These are phyloP conservation scores for Chironomus riparius DNA, from an alignment of 2,888 invertebrate species.

Conservation along the genomic window DNA sequence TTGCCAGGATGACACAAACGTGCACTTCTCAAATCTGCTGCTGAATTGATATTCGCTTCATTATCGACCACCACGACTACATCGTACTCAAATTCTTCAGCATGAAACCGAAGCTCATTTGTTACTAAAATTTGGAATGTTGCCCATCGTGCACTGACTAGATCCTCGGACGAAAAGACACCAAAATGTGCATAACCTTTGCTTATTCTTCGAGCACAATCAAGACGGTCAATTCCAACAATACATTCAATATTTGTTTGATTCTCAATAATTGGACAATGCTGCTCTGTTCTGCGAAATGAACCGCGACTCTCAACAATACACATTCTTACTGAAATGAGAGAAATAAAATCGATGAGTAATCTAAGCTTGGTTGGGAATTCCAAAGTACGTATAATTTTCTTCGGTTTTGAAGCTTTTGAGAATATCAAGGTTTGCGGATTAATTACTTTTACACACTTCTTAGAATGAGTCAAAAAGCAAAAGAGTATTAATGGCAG, in stretches of 20 bases:
- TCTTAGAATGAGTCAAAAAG: too few species aligned
- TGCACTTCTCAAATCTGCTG: conserved; percentile 55
- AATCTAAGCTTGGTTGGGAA: not conserved
- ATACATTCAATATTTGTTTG: conserved; percentile 61
- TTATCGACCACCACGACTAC: conserved; percentile 58
- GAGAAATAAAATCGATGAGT: not conserved
- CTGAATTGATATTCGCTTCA: conserved; percentile 49
- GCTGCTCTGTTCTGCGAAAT: conserved; percentile 51
- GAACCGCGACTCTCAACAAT: conserved; percentile 57
- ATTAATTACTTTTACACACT: not conserved
- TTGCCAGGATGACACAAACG: conserved; percentile 77
- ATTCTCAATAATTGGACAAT: conserved; percentile 54
- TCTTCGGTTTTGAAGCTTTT: not conserved
- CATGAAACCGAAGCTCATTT: conserved; percentile 53
- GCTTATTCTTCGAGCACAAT: conserved; percentile 69
- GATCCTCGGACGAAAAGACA: conserved; percentile 74
- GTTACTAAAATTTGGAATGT: conserved; percentile 59
- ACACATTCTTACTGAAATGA: conserved; percentile 56
- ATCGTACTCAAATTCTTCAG: conserved; percentile 49
- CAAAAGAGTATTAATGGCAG: too few species aligned
- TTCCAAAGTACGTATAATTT: not conserved
- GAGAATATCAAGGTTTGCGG: not conserved
- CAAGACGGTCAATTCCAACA: conserved; percentile 63
- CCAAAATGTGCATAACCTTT: conserved; percentile 75
- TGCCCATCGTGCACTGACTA: conserved; percentile 63